These are phyloP conservation scores for Clostera curtula DNA, from an alignment of 2,888 invertebrate genomes.

Conservation along the genomic window DNA sequence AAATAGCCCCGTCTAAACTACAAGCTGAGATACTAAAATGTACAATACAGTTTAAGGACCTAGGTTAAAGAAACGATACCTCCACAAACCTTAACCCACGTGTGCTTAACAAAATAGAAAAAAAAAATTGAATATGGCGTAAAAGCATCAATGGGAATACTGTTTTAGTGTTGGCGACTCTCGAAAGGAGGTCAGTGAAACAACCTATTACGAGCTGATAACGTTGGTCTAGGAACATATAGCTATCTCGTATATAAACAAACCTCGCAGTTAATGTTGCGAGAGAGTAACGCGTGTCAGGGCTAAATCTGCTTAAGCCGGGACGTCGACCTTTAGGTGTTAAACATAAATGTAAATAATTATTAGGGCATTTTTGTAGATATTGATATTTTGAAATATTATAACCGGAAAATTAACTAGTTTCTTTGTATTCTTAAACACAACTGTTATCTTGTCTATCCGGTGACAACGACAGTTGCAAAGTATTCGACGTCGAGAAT, in stretches of 20 bases:
- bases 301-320: constrained; percentile 20
- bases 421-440: too few species aligned
- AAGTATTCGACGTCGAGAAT: too few species aligned
- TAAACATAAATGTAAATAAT: constrained; percentile 30
- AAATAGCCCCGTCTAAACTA: constrained; percentile 44
- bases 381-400: too few species aligned
- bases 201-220: constrained; percentile 59
- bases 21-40: constrained; percentile 14
- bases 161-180: too few species aligned
- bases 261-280: constrained; percentile 33
- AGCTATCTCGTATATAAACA: constrained; percentile 42
- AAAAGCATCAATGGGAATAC: too few species aligned
- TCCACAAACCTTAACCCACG: too few species aligned
- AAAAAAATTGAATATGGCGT: too few species aligned
- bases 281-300: constrained; percentile 25
- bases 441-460: too few species aligned
- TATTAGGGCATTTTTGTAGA: too few species aligned
- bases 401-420: too few species aligned
- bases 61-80: constrained; percentile 19
- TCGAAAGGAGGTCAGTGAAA: constrained; percentile 53
- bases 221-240: constrained; percentile 46
- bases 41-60: constrained; percentile 24
- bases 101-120: too few species aligned
- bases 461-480: too few species aligned
- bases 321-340: constrained; percentile 23